These are phyloP conservation scores for Agrochola circellaris DNA, from an alignment of 2,888 invertebrate genomes.

Conservation along the genomic window DNA sequence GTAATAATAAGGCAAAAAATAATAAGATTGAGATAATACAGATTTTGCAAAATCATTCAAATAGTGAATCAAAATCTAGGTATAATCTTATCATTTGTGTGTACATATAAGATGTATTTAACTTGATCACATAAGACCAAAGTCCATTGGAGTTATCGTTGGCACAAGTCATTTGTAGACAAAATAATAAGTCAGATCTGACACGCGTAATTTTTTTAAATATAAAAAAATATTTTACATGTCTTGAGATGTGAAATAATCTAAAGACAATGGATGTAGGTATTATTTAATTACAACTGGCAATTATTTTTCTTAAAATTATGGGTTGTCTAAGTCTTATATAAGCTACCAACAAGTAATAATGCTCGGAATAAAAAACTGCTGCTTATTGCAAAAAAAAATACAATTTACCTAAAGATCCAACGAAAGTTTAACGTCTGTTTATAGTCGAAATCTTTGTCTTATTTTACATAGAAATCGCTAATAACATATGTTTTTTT, in stretches of 20 bases:
- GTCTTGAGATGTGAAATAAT: background rate
- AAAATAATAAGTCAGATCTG: conserved; percentile 3
- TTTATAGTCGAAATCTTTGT: background rate
- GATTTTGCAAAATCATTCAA: conserved; percentile 8
- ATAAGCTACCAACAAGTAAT: background rate
- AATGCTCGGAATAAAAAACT: background rate
- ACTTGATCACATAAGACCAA: background rate
- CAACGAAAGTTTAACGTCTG: background rate
- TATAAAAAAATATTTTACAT: background rate
- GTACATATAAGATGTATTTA: background rate
- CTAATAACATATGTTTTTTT: background rate
- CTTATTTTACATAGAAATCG: background rate
- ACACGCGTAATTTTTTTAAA: background rate
- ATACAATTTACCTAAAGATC: background rate
- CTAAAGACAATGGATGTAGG: background rate
- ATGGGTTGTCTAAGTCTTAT: too few species aligned
- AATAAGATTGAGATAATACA: too few species aligned
- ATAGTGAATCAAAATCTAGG: conserved; percentile 14
- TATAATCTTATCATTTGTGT: conserved; percentile 26
- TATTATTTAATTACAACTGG: background rate
- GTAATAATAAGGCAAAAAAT: too few species aligned
- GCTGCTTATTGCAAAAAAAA: background rate
- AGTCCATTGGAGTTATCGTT: conserved; percentile 40
- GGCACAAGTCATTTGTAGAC: conserved; percentile 24
- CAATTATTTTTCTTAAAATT: background rate